phyloP scores from a whole-genome alignment of 2,797 vertebrate genomes.

The Serranus cabrilla region DNA sequence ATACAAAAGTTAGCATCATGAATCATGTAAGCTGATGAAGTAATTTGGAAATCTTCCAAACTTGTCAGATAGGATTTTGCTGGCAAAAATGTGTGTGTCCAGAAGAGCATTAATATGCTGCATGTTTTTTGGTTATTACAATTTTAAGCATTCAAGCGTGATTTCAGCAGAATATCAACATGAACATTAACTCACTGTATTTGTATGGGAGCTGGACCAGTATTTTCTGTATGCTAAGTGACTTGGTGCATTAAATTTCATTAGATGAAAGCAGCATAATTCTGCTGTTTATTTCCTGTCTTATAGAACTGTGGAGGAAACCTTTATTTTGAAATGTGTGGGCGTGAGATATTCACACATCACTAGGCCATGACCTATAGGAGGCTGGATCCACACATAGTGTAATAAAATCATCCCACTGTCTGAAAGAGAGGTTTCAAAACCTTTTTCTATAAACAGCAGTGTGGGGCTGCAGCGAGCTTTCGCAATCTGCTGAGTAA shows the following conservation, averaged over 20 bases:
- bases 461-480: conserved; percentile 4
- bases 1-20: no score
- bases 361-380: conserved; percentile 22
- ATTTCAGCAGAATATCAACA: not conserved
- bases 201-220: not conserved
- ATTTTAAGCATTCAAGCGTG: not conserved
- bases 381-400: conserved; percentile 21
- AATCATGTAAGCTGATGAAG: no score
- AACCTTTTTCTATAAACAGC: conserved; percentile 23
- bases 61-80: no score
- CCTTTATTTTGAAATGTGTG: conserved; percentile 36
- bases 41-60: no score
- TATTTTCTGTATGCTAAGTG: conserved; percentile 12
- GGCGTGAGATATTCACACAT: conserved; percentile 38
- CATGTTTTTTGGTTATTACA: no score
- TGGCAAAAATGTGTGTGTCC: not conserved
- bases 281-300: conserved; percentile 23
- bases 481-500: conserved; percentile 58
- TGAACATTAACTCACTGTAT: not conserved
- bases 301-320: conserved; percentile 15
- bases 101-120: not conserved
- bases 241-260: conserved; percentile 5
- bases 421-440: conserved; percentile 37
- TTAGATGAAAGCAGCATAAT: conserved; percentile 8
- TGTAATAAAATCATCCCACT: conserved; percentile 23